Evolutionary conservation across 1,140 invertebrate genomes (phyloP).

Genomic region (Neomicropteryx cornuta): DNA sequence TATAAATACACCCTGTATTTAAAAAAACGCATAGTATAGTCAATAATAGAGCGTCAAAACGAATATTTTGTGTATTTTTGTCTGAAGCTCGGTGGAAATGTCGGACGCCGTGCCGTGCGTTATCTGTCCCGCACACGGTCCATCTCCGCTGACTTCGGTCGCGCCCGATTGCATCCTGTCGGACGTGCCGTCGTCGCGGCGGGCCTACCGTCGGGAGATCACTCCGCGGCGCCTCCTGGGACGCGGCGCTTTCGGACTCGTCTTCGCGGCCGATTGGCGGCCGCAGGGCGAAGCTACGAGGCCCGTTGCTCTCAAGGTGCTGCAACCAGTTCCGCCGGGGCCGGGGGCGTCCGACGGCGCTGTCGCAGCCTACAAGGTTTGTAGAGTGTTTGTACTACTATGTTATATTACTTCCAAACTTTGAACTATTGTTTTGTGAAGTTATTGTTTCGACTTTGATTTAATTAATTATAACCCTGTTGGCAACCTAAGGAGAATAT

Average conservation of each 20-base stretch:
- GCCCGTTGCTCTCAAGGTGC: constrained; percentile 89
- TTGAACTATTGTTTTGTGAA: neutral
- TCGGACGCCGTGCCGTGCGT: too few relatives aligned
- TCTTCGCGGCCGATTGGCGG: constrained; percentile 75
- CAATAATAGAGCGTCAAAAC: too few relatives aligned
- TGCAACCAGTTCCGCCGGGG: constrained; percentile 87
- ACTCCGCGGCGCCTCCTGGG: constrained; percentile 74
- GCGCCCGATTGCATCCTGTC: too few relatives aligned
- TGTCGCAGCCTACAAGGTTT: constrained; percentile 67
- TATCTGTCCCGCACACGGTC: too few relatives aligned
- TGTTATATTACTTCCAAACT: constrained; percentile 3
- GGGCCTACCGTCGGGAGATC: constrained; percentile 72
- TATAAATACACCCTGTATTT: too few relatives aligned
- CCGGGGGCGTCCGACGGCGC: constrained; percentile 61
- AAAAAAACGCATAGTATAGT: too few relatives aligned
- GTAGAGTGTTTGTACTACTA: constrained; percentile 3
- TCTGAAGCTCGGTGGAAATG: too few relatives aligned
- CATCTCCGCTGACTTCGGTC: too few relatives aligned
- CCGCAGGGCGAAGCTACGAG: constrained; percentile 42
- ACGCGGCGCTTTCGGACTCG: constrained; percentile 94
- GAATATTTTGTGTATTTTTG: too few relatives aligned
- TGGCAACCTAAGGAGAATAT: too few relatives aligned
- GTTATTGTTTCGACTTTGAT: too few relatives aligned
- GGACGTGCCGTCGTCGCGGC: constrained; percentile 70
- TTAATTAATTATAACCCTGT: too few relatives aligned